phyloP scores from a whole-genome alignment of 53 echinoderm and acorn worm genomes.

The Paracentrotus lividus region DNA sequence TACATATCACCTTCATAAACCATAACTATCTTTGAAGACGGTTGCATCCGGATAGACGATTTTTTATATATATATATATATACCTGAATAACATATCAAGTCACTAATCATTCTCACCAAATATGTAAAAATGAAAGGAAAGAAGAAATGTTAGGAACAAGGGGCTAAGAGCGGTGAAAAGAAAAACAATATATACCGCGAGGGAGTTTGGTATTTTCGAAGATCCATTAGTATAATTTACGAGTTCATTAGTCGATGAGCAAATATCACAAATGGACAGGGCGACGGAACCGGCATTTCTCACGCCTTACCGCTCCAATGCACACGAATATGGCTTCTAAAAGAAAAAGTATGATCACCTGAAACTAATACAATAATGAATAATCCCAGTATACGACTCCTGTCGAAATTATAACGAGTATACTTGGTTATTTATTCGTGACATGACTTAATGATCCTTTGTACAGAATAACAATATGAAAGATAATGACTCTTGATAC shows the following conservation, averaged over 20 bases:
- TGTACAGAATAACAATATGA: no score
- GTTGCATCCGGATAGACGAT: neutral
- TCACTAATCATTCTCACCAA: neutral
- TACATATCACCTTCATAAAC: no score
- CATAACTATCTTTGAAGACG: no score
- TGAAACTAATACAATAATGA: neutral
- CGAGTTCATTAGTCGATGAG: constrained; percentile 51
- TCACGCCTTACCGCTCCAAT: constrained; percentile 8
- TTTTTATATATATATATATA: no score
- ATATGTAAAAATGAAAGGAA: neutral
- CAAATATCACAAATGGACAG: constrained; percentile 49
- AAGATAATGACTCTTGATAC: no score
- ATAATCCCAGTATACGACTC: neutral
- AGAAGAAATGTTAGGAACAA: no score
- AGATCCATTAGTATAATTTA: constrained; percentile 55
- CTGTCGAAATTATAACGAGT: neutral
- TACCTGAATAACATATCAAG: neutral
- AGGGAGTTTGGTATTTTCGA: neutral
- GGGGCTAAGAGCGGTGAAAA: neutral
- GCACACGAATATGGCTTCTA: neutral
- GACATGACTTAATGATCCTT: no score
- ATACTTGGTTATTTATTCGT: neutral
- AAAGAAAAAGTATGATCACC: neutral
- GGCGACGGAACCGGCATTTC: neutral
- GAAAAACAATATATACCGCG: neutral